phyloP scores from a whole-genome alignment of 2,113 vertebrate species.

The Xenopus borealis region DNA sequence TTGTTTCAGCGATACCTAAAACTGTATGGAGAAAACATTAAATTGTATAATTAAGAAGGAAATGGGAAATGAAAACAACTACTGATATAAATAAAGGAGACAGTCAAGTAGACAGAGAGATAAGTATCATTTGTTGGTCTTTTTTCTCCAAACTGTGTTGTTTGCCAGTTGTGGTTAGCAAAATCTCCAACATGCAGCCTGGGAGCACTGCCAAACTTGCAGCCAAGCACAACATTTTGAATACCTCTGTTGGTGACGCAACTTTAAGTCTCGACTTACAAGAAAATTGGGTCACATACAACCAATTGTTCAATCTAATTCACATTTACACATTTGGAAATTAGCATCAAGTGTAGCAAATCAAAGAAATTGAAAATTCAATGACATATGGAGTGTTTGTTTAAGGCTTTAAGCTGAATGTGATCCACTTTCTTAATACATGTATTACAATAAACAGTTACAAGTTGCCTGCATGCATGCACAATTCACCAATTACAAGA shows the following conservation, averaged over 20 bases:
- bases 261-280: background rate
- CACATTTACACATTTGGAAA: background rate
- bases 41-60: too few relatives aligned
- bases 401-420: background rate
- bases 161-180: background rate
- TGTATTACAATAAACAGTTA: background rate
- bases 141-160: background rate
- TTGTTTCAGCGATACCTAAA: too few relatives aligned
- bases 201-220: background rate
- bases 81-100: too few relatives aligned
- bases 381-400: background rate
- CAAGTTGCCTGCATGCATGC: background rate
- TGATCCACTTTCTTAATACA: background rate
- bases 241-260: background rate
- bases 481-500: background rate
- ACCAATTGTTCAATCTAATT: background rate
- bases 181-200: background rate
- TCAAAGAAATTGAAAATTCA: too few relatives aligned
- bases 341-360: too few relatives aligned
- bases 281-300: background rate
- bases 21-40: too few relatives aligned
- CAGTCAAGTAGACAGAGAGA: background rate
- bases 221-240: background rate
- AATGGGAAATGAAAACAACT: too few relatives aligned
- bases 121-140: background rate